Conservation (phyloP, 2,113 vertebrate genomes). For the Cyphomyrus plagiostoma region DNA sequence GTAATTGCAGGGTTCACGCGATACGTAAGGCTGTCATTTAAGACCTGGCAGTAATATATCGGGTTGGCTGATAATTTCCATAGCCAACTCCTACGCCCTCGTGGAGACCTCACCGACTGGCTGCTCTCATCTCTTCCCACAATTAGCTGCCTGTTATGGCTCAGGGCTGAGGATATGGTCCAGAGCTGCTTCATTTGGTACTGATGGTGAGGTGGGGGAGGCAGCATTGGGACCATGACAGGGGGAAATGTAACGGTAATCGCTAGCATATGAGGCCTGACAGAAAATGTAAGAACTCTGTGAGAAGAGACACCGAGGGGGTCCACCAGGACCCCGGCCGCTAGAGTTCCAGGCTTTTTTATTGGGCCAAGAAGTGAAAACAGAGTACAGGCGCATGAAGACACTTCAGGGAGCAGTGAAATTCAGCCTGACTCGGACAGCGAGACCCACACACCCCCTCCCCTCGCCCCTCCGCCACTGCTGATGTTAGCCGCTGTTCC, state of each 20-base stretch:
- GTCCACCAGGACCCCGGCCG: background rate
- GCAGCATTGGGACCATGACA: background rate
- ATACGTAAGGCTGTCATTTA: background rate
- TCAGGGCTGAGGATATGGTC: background rate
- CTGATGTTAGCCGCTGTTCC: background rate
- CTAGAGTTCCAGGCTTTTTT: constrained; percentile 23
- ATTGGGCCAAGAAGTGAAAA: background rate
- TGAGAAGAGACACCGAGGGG: background rate
- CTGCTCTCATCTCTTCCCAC: background rate
- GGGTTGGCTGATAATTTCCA: background rate
- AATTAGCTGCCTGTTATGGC: constrained; percentile 2
- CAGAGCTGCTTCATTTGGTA: background rate
- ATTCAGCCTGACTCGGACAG: constrained; percentile 2
- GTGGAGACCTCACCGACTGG: background rate
- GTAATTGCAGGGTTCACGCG: background rate
- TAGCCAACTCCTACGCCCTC: background rate
- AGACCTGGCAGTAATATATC: background rate
- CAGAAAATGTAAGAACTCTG: background rate
- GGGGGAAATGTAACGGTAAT: background rate
- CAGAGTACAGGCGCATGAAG: background rate
- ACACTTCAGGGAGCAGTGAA: constrained; percentile 42
- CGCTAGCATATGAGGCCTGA: background rate
- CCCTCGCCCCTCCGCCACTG: constrained; percentile 29
- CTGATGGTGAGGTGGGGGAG: background rate
- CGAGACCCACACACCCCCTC: constrained; percentile 32